phyloP scores from a whole-genome alignment of 23 tunicate genomes.

The Aplidium turbinatum region DNA sequence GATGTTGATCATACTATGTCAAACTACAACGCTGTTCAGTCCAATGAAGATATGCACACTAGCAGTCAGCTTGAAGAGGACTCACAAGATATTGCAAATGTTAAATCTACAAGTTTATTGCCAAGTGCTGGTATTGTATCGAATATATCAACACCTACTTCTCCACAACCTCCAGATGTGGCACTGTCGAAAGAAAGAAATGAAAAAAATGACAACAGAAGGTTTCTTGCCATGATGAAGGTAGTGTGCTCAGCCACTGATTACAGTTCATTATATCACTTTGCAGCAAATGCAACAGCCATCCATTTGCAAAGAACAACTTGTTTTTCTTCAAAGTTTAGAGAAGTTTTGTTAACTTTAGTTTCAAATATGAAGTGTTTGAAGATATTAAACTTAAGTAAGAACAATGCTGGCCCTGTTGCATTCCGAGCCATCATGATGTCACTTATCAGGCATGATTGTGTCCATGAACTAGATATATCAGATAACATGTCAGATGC shows the following conservation, averaged over 20 bases:
- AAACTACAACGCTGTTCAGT: too few relatives aligned
- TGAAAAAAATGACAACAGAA: neutral
- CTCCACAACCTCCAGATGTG: too few relatives aligned
- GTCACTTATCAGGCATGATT: constrained; percentile 13
- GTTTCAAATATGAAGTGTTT: constrained; percentile 15
- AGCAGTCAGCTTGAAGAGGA: too few relatives aligned
- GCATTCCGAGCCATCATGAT: constrained; percentile 53
- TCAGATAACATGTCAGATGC: constrained; percentile 77
- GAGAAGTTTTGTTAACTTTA: neutral
- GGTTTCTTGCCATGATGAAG: constrained; percentile 1
- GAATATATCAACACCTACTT: too few relatives aligned
- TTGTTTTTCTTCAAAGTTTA: constrained; percentile 5
- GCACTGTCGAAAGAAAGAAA: too few relatives aligned
- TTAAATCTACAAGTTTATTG: too few relatives aligned
- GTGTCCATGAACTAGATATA: constrained; percentile 40
- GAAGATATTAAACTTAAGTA: constrained; percentile 36
- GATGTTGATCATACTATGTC: too few relatives aligned
- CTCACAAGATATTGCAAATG: too few relatives aligned
- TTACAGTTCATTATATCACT: constrained; percentile 1
- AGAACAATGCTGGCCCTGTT: constrained; percentile 73
- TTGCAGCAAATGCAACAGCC: neutral
- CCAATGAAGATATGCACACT: too few relatives aligned
- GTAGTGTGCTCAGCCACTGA: constrained; percentile 25
- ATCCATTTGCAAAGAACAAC: constrained; percentile 6
- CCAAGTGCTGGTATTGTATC: too few relatives aligned